Base-by-base conservation (phyloP, 2,888 invertebrate species). In the Eubasilissa splendida region DNA sequence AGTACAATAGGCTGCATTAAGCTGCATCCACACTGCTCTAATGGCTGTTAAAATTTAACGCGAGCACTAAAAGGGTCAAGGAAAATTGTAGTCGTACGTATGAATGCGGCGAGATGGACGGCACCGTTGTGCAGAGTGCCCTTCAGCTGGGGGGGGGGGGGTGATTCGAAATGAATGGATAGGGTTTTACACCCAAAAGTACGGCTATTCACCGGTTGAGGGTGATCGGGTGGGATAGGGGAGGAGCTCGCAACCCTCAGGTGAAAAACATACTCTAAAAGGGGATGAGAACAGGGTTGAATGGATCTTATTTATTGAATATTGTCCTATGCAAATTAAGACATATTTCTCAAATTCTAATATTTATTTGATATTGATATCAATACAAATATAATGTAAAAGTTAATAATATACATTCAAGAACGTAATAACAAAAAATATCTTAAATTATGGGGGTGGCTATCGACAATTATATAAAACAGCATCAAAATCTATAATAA, bases 171-270 rank as follows among this genome's bases (percentile, higher is more conserved):
- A 68, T 68, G 68, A 68, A 68, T 68, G 68, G 68, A 10, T 14
- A 50, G 65, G 53, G 76, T 65, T 65, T 68, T 66, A 66, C 66
- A 66, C 66, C 66, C 65, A 53, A 76, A 65, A 76, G 12, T 76
- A 54, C 54, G 31, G 65, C 56, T 63, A 63, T 65, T 66, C 76
- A 76, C 65, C 66, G 65, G 7, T 33, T 31, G n/a, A 33, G 50
- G 65, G 12, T n/a, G 42, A 12, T 31, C 12, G 12, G 53, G 31
- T 12, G 14, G 60, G 76, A 14, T 42, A 5, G 53, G 54, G 65
- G 65, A 54, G 11, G 63, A 42, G 22, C 11, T 12, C n/a, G 10
- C 14, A 5, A 42, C 66, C 66, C 56, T 76, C 76, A 76, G 76
- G 76, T 76, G 76, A 65, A 66, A 76, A 76, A 12, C 33, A 71